Percentiles rank a stretch among this genome's conserved stretches.
Evolutionary conservation across 1,140 invertebrate species (phyloP).

Genomic region (Procambarus virginalis): DNA sequence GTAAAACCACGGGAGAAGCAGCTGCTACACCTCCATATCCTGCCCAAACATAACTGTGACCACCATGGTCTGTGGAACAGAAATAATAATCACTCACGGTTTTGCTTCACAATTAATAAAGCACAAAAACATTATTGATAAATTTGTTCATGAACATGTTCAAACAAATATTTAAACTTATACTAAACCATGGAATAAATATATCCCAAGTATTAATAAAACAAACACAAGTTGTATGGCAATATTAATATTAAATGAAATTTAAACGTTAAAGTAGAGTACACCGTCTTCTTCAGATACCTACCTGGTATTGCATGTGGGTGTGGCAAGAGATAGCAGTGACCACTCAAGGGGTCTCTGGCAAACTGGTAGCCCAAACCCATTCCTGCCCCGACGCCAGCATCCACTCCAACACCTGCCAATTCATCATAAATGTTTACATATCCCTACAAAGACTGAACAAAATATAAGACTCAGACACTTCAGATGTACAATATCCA

Average conservation of each 20-base stretch:
- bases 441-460: not conserved
- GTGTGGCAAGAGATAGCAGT: slow-evolving; percentile 83
- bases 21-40: slow-evolving; percentile 47
- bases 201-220: not conserved
- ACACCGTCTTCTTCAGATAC: not conserved
- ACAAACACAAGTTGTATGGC: not conserved
- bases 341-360: slow-evolving; percentile 86
- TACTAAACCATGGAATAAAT: no score
- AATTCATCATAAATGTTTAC: not conserved
- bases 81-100: not conserved
- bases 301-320: slow-evolving; percentile 52
- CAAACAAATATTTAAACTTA: not conserved
- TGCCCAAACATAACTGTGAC: slow-evolving; percentile 47
- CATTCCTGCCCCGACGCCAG: slow-evolving; percentile 45
- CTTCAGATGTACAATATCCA: no score
- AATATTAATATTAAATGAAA: not conserved
- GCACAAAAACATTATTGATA: not conserved
- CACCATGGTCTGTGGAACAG: slow-evolving; percentile 38
- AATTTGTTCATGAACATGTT: not conserved
- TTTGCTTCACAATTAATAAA: not conserved
- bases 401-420: slow-evolving; percentile 51
- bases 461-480: no score
- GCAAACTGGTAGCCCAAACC: slow-evolving; percentile 84
- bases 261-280: not conserved
- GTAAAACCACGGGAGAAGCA: slow-evolving; percentile 52